These are phyloP conservation scores for Anodontia alba DNA, from an alignment of 2,888 invertebrate species.

Conservation along the genomic window DNA sequence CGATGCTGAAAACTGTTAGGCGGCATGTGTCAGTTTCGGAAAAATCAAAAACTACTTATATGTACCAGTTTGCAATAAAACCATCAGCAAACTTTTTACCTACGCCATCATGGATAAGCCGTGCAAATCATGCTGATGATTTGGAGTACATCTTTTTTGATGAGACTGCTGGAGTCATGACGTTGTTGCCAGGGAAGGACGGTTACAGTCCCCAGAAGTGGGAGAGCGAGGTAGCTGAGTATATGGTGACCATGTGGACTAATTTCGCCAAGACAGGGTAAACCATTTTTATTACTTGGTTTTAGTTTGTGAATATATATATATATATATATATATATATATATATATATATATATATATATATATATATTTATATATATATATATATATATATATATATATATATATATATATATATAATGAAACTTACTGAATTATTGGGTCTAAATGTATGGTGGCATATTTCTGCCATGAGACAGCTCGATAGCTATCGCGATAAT, in stretches of 20 bases:
- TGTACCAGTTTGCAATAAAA: background rate
- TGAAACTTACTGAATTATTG: no score
- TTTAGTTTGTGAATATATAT: background rate
- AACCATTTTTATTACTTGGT: constrained; percentile 1
- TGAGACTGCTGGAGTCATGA: constrained; percentile 69
- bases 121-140: background rate
- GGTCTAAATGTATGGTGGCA: no score
- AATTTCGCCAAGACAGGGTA: constrained; percentile 98
- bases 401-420: no score
- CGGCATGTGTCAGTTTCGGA: background rate
- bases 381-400: no score
- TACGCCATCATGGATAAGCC: background rate
- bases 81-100: background rate
- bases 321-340: background rate
- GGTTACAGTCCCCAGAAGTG: constrained; percentile 90
- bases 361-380: background rate
- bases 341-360: background rate
- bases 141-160: background rate
- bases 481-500: no score
- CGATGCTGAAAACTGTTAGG: background rate
- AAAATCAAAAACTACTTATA: background rate
- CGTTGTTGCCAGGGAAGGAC: constrained; percentile 84
- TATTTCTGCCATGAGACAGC: no score
- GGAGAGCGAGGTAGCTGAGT: constrained; percentile 92
- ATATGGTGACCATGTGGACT: constrained; percentile 97